Base-by-base conservation (phyloP, 1,140 invertebrate species). In the Paralvinella palmiformis region DNA sequence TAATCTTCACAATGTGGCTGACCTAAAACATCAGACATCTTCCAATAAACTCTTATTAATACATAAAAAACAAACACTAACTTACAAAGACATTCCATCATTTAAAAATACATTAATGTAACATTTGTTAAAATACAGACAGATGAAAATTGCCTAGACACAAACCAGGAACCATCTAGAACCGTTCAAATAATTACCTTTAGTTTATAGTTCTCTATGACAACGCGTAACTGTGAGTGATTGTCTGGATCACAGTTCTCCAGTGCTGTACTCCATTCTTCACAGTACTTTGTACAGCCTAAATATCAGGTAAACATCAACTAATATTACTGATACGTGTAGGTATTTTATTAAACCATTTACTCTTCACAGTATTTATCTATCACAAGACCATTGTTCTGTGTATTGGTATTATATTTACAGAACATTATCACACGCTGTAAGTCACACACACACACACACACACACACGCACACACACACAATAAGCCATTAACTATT, bases 191-290 rank as follows among this genome's bases (percentile, higher is more conserved):
- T 3, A 57, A 33, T 60, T 22, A 62, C 60, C 60, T 62, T 62
- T n/a, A 62, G 48, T 56, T 52, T 62, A 35, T 52, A 62, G 29
- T 24, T 62, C 45, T 62, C 60, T 33, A 33, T 29, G 29, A 62
- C 24, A 24, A 22, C 22, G n/a, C 45, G 29, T 22, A 62, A 32
- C n/a, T 22, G n/a, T 20, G 32, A 15, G 2, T 41, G 60, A 35
- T 62, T 33, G 7, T 13, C 27, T 17, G 29, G 5, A 10, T 48
- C 44, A 13, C 29, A 27, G 10, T 10, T 6, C 29, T 29, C 48
- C 17, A 62, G 41, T 5, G 41, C 20, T 22, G 13, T 27, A 15
- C 44, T 22, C 60, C 60, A 62, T 20, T 48, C 31, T 32, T 62
- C 60, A 62, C 60, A 62, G 60, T 55, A 62, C 24, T 50, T 4